Conservation (phyloP, 2,888 invertebrate species). For the Sminthurides aquaticus region DNA sequence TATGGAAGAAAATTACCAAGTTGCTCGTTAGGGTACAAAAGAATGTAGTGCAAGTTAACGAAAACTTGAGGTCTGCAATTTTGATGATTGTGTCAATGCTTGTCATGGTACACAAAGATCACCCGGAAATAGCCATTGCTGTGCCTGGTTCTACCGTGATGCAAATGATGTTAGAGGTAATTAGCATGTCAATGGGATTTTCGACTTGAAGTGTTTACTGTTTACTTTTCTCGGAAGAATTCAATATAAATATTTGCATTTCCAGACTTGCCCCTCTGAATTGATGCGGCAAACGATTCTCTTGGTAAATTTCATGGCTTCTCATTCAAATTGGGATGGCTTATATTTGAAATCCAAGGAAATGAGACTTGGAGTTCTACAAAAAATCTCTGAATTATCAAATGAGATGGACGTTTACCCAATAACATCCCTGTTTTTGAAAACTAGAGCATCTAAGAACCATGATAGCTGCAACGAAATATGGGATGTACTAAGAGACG, state of each 20-base stretch:
- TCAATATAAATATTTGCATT: too few species aligned
- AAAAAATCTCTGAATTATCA: conserved; percentile 22
- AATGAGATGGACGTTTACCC: conserved; percentile 35
- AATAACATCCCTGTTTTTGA: conserved; percentile 25
- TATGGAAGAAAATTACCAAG: conserved; percentile 23
- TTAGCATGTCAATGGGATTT: too few species aligned
- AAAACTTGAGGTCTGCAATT: conserved; percentile 36
- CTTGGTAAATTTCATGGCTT: conserved; percentile 15
- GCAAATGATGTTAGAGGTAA: conserved; percentile 6
- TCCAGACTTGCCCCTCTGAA: conserved; percentile 17
- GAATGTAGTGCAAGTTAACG: conserved; percentile 19
- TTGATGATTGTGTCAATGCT: conserved; percentile 36
- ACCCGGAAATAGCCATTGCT: conserved; percentile 25
- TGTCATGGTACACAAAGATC: conserved; percentile 31
- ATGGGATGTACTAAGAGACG: conserved; percentile 22
- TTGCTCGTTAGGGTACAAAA: conserved; percentile 25
- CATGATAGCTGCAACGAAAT: neutral
- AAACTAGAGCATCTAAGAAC: conserved; percentile 15
- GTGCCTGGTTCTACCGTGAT: conserved; percentile 7
- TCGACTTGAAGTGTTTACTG: too few species aligned
- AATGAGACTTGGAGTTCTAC: neutral
- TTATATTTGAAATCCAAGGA: neutral
- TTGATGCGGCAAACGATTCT: conserved; percentile 21
- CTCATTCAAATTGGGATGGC: conserved; percentile 1
- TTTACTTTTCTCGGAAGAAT: too few species aligned